Percentiles rank a stretch among this genome's conserved stretches.
These are phyloP conservation scores for Thripadectes ignobilis DNA, from an alignment of 2,797 vertebrate species.

Conservation along the genomic window DNA sequence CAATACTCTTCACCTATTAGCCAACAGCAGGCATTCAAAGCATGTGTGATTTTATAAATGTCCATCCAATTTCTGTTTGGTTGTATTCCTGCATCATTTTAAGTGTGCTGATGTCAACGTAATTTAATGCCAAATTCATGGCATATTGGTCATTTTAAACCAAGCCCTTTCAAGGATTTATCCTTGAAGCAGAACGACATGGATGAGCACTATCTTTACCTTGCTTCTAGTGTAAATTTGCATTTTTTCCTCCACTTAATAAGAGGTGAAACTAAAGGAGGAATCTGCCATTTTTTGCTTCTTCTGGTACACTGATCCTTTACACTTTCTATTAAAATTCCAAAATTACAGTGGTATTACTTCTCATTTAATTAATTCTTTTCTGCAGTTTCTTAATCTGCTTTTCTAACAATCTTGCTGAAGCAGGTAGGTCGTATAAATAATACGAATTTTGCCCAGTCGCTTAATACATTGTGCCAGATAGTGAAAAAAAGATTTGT, in stretches of 20 bases:
- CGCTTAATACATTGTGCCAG: not conserved
- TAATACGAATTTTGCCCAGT: not conserved
- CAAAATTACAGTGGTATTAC: not conserved
- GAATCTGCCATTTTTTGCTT: not conserved
- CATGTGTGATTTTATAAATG: not conserved
- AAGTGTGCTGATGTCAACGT: not conserved
- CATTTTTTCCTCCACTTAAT: not conserved
- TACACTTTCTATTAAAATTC: not conserved
- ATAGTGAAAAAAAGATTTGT: not conserved
- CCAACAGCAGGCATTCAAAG: not conserved
- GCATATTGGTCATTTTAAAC: not conserved
- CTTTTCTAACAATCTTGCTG: not conserved
- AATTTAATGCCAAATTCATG: not conserved
- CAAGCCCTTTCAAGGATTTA: not conserved
- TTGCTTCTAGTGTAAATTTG: not conserved
- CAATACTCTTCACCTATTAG: not conserved
- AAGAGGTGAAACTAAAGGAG: not conserved
- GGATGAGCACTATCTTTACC: not conserved
- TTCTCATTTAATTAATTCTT: not conserved
- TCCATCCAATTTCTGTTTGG: not conserved
- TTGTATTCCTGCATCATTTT: not conserved
- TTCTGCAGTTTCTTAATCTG: not conserved
- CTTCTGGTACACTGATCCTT: not conserved
- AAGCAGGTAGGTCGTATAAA: not conserved
- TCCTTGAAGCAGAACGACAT: rapidly evolving